Conservation (phyloP, 1,140 invertebrate genomes). For the Nixonia krombeini region DNA sequence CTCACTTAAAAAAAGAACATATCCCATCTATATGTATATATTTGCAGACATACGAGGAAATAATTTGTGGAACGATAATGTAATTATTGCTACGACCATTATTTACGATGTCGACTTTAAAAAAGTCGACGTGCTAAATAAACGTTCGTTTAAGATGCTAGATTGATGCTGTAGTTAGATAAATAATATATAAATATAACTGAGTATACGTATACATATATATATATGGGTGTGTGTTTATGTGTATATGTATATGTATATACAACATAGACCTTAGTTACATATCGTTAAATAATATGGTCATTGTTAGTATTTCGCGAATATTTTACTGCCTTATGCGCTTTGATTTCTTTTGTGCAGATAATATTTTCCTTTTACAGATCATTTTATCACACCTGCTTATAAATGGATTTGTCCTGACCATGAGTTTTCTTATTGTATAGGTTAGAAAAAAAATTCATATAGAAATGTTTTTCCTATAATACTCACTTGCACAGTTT, state of each 20-base stretch:
- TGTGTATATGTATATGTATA: slow-evolving; percentile 15
- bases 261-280: slow-evolving; percentile 49
- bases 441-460: too few relatives aligned
- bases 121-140: slow-evolving; percentile 45
- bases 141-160: slow-evolving; percentile 58
- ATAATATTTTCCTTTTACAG: not conserved
- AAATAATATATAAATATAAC: slow-evolving; percentile 13
- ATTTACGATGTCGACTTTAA: slow-evolving; percentile 50
- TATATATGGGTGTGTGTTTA: not conserved
- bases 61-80: slow-evolving; percentile 59
- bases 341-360: slow-evolving; percentile 52
- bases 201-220: slow-evolving; percentile 16
- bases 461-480: too few relatives aligned
- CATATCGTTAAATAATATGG: slow-evolving; percentile 64
- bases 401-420: not conserved
- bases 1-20: slow-evolving; percentile 58
- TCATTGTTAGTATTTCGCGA: slow-evolving; percentile 58
- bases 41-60: slow-evolving; percentile 62
- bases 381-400: not conserved
- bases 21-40: slow-evolving; percentile 70
- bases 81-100: slow-evolving; percentile 54
- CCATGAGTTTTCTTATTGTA: too few relatives aligned
- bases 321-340: slow-evolving; percentile 53
- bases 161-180: slow-evolving; percentile 23
- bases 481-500: too few relatives aligned